These are phyloP conservation scores for Chrysopilus asiliformis DNA, from an alignment of 2,888 invertebrate genomes.

Conservation along the genomic window DNA sequence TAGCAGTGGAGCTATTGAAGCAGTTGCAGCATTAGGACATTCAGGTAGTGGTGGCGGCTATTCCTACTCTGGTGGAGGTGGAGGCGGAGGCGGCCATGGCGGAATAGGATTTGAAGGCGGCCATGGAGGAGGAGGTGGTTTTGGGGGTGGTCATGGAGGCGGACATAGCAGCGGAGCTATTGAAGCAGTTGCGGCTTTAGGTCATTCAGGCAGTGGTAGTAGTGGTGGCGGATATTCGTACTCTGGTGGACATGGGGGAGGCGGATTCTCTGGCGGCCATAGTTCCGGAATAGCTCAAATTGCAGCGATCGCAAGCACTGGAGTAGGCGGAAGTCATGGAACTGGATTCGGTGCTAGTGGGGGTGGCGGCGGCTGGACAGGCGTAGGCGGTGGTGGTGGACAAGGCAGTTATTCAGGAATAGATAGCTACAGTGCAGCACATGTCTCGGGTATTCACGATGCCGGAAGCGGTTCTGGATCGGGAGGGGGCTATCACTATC, in stretches of 20 bases:
- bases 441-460: slow-evolving; percentile 22
- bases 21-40: slow-evolving; percentile 13
- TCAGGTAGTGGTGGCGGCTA: slow-evolving; percentile 7
- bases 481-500: slow-evolving; percentile 22
- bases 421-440: slow-evolving; percentile 27
- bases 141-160: slow-evolving; percentile 13
- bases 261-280: slow-evolving; percentile 3
- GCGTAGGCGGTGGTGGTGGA: slow-evolving; percentile 5
- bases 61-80: slow-evolving; percentile 6
- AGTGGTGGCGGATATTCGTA: neutral
- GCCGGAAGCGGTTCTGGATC: slow-evolving; percentile 8
- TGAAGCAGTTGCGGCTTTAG: neutral
- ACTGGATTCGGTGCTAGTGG: slow-evolving; percentile 5
- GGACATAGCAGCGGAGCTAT: slow-evolving; percentile 8
- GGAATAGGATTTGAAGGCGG: slow-evolving; percentile 8
- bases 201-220: neutral
- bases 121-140: slow-evolving; percentile 8
- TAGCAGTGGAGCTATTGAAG: slow-evolving; percentile 15
- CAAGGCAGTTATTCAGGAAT: slow-evolving; percentile 23
- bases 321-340: neutral
- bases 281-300: neutral
- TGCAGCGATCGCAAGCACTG: neutral
- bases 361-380: slow-evolving; percentile 5
- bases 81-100: slow-evolving; percentile 10
- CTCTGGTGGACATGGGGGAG: slow-evolving; percentile 1